Base-by-base conservation (phyloP, 1,140 invertebrate species). In the Apis florea region DNA sequence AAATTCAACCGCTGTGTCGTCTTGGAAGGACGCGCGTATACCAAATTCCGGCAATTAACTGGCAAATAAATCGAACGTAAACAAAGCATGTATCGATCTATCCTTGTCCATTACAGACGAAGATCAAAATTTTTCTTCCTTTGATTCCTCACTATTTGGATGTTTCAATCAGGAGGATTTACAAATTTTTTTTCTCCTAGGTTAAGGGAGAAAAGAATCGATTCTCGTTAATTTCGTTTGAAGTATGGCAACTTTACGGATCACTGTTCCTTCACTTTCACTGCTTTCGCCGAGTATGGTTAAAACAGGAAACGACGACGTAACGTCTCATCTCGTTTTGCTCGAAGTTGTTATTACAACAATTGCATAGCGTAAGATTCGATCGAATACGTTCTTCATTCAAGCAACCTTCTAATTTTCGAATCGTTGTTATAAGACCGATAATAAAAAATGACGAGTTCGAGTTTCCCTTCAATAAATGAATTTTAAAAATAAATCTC, bases 41-140 rank as follows among this genome's bases (percentile, higher is more conserved):
- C 26, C 56, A n/a, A 40, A 76, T 80, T 15, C 15, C 73, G n/a
- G 40, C 66, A 71, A 83, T 83, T 59, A 47, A 85, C 74, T 67
- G 69, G 40, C 69, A 61, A 67, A 72, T 64, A 77, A 86, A 82
- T 75, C 61, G 61, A 70, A 26, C 64, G 72, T 47, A 49, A 76
- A 85, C 77, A 31, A 0, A 31, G 31, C 31, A 31, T 31, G n/a
- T n/a, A 31, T 31, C 31, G 31, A 40, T 40, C 31, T 40, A 40
- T 40, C 5, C 31, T 40, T 40, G 31, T 6, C 31, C 31, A 6
- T 6, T 40, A 40, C 5, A 40, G 31, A 40, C 31, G 31, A 40
- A 40, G 6, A 40, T 40, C 2, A 40, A 40, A 5, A 6, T 40
- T 40, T 0, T 40, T 40, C 5, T 40, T 40, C 4, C 2, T 6